phyloP scores from a whole-genome alignment of 1,140 invertebrate genomes.

The Drosophila murphyi region DNA sequence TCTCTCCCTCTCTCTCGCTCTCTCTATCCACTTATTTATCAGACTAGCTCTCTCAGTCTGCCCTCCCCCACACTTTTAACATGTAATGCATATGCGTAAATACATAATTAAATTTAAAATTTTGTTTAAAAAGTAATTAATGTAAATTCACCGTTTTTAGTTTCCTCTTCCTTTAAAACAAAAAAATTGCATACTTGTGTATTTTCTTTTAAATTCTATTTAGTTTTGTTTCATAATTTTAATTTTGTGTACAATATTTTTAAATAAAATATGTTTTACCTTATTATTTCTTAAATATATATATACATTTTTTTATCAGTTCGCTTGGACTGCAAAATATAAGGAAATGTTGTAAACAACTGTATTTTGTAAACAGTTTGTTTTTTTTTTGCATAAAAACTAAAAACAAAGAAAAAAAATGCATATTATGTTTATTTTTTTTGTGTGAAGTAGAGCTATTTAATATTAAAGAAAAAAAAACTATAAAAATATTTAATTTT shows the following conservation, averaged over 20 bases:
- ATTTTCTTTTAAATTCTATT: conserved; percentile 54
- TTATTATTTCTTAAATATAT: conserved; percentile 37
- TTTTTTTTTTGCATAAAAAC: conserved; percentile 42
- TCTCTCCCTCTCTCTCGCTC: not conserved
- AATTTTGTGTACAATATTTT: conserved; percentile 56
- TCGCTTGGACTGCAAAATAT: conserved; percentile 41
- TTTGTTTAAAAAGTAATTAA: conserved; percentile 46
- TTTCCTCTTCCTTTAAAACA: conserved; percentile 29
- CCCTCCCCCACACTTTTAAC: conserved; percentile 31
- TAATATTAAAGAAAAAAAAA: conserved; percentile 61
- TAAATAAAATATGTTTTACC: conserved; percentile 30
- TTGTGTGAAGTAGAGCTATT: conserved; percentile 66
- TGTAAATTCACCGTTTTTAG: conserved; percentile 62
- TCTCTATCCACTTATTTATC: conserved; percentile 10
- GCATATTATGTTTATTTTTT: conserved; percentile 46
- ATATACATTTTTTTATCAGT: conserved; percentile 31
- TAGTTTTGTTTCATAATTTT: conserved; percentile 58
- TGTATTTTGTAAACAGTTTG: conserved; percentile 51
- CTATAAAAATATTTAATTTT: conserved; percentile 64
- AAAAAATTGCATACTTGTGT: conserved; percentile 49
- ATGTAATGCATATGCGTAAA: conserved; percentile 64
- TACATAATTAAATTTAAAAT: conserved; percentile 42
- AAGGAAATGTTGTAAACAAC: conserved; percentile 51
- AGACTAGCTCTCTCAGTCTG: conserved; percentile 38
- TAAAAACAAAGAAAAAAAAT: conserved; percentile 30